Evolutionary conservation across 2,113 vertebrate species (phyloP).

Genomic region (Oceanites oceanicus): DNA sequence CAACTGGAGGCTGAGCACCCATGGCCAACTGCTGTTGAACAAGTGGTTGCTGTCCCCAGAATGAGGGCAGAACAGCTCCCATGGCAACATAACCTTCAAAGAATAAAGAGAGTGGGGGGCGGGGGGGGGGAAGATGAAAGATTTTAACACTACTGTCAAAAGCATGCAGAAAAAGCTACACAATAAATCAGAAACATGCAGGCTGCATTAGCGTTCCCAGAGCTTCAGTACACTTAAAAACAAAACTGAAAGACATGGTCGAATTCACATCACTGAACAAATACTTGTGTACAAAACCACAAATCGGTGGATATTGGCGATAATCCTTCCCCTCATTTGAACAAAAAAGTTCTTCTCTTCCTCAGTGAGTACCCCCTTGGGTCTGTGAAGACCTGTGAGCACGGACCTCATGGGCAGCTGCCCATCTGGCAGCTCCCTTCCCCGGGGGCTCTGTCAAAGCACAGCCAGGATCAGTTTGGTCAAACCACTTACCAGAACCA

Average conservation of each 20-base stretch:
- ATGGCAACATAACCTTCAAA: constrained; percentile 95
- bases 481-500: not conserved
- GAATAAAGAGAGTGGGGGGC: not conserved
- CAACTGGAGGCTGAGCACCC: constrained; percentile 79
- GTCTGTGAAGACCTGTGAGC: not conserved
- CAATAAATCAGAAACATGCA: not conserved
- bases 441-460: not conserved
- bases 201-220: not conserved
- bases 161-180: not conserved
- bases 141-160: not conserved
- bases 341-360: not conserved
- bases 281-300: not conserved
- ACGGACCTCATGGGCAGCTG: not conserved
- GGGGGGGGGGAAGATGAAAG: no score
- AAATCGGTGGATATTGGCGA: not conserved
- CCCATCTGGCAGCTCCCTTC: not conserved
- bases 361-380: not conserved
- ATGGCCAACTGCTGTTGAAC: constrained; percentile 91
- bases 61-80: constrained; percentile 93
- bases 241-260: not conserved
- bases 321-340: not conserved
- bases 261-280: not conserved
- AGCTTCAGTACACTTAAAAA: not conserved
- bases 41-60: constrained; percentile 96
- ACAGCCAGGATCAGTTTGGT: not conserved